Percentiles rank a stretch among this genome's conserved stretches.
Conservation (phyloP, 2,113 vertebrate species). For the Brienomyrus brachyistius region DNA sequence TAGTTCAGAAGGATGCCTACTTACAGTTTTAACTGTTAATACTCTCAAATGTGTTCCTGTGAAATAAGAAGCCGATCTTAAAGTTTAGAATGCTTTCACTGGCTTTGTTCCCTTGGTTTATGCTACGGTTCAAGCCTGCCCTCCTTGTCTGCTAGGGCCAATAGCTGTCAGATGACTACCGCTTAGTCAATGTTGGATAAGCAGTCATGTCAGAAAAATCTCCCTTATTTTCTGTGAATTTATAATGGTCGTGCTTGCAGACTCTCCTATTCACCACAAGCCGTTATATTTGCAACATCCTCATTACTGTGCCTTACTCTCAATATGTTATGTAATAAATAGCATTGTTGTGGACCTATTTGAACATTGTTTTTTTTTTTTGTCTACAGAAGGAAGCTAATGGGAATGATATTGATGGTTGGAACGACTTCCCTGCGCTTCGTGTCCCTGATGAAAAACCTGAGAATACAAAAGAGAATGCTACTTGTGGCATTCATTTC, state of each 20-base stretch:
- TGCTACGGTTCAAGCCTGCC: neutral
- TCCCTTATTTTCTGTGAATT: neutral
- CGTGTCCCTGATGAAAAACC: neutral
- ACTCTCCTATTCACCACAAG: neutral
- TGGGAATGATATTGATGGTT: conserved; percentile 16
- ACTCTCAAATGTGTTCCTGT: neutral
- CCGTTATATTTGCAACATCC: neutral
- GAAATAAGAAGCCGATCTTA: neutral
- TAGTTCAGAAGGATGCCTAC: neutral
- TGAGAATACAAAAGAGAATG: neutral
- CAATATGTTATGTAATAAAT: neutral
- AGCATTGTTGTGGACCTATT: neutral
- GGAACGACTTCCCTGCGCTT: conserved; percentile 41
- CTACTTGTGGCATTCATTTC: conserved; percentile 41
- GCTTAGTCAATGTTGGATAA: neutral
- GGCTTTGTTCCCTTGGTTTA: neutral
- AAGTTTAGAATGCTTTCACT: neutral
- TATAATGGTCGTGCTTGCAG: neutral
- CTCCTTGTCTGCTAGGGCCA: neutral
- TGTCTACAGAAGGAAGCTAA: conserved; percentile 35
- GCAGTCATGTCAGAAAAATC: neutral
- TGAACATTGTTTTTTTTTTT: neutral
- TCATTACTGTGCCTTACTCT: neutral
- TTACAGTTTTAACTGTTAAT: neutral
- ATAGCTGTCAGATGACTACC: neutral